These are phyloP conservation scores for Myotis planiceps DNA, from an alignment of 2,797 vertebrate species.

Conservation along the genomic window DNA sequence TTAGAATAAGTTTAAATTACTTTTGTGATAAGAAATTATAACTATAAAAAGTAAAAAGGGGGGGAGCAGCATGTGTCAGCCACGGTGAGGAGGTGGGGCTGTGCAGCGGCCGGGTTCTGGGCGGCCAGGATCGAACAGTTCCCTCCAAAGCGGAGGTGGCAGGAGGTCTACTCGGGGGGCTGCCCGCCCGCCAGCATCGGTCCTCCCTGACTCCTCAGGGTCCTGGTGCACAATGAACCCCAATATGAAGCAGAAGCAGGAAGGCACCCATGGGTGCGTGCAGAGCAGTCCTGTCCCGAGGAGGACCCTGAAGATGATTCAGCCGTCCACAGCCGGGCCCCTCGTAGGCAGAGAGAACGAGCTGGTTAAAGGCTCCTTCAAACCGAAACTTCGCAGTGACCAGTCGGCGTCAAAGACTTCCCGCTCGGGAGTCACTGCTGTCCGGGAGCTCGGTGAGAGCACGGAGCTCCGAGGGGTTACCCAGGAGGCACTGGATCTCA, in stretches of 20 bases:
- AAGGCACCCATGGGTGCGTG: too few relatives aligned
- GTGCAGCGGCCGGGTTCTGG: too few relatives aligned
- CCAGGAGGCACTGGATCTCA: constrained; percentile 90
- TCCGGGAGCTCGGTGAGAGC: constrained; percentile 87
- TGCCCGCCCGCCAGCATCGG: too few relatives aligned
- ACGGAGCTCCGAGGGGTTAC: constrained; percentile 80
- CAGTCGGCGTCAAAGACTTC: constrained; percentile 89
- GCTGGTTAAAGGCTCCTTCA: constrained; percentile 85
- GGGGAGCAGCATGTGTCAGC: not conserved
- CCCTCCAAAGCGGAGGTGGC: too few relatives aligned
- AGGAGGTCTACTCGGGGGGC: too few relatives aligned
- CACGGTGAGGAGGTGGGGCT: too few relatives aligned
- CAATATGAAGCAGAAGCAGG: too few relatives aligned
- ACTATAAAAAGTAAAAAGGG: not conserved
- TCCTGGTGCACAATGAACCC: too few relatives aligned
- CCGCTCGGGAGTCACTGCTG: constrained; percentile 87
- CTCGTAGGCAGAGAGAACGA: not conserved
- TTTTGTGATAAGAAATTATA: not conserved
- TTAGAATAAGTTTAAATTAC: not conserved
- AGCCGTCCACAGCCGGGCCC: not conserved
- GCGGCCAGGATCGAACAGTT: too few relatives aligned
- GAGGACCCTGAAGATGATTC: not conserved
- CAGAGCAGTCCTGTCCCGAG: constrained; percentile 70
- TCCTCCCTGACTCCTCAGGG: too few relatives aligned
- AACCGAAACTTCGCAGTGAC: constrained; percentile 91